phyloP scores from a whole-genome alignment of 2,888 invertebrate species.

The Parascotia fuliginaria region DNA sequence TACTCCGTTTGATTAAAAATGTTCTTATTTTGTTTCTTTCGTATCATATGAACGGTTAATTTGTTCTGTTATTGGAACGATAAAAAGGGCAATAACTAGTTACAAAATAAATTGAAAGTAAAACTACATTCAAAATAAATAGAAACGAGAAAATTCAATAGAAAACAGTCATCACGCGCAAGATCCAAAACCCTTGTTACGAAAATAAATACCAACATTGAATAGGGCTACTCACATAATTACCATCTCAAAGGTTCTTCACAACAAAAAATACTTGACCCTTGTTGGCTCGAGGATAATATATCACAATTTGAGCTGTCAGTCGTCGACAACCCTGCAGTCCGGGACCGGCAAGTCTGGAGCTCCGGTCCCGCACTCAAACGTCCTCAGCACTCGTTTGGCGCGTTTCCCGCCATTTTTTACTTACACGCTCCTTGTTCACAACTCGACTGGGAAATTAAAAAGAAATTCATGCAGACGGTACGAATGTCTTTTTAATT shows the following conservation, averaged over 20 bases:
- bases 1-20: too few species aligned
- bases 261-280: slow-evolving; percentile 37
- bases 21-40: too few species aligned
- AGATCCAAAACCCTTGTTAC: not conserved
- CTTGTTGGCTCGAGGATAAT: slow-evolving; percentile 37
- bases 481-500: slow-evolving; percentile 42
- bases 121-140: too few species aligned
- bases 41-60: too few species aligned
- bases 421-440: slow-evolving; percentile 51
- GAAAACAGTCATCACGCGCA: not conserved
- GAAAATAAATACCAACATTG: slow-evolving; percentile 8
- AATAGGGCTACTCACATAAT: slow-evolving; percentile 15
- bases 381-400: slow-evolving; percentile 42
- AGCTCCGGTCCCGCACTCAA: slow-evolving; percentile 51
- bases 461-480: slow-evolving; percentile 43
- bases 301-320: slow-evolving; percentile 41
- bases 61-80: too few species aligned
- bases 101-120: too few species aligned
- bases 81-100: too few species aligned
- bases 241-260: slow-evolving; percentile 19
- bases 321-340: slow-evolving; percentile 42
- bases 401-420: slow-evolving; percentile 45
- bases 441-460: slow-evolving; percentile 43
- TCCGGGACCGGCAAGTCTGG: slow-evolving; percentile 40
- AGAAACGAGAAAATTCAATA: too few species aligned